A percentile compares a stretch with the other conserved stretches of the same genome.
Evolutionary conservation across 1,140 invertebrate species (phyloP).

Genomic region (Acromyrmex charruanus): DNA sequence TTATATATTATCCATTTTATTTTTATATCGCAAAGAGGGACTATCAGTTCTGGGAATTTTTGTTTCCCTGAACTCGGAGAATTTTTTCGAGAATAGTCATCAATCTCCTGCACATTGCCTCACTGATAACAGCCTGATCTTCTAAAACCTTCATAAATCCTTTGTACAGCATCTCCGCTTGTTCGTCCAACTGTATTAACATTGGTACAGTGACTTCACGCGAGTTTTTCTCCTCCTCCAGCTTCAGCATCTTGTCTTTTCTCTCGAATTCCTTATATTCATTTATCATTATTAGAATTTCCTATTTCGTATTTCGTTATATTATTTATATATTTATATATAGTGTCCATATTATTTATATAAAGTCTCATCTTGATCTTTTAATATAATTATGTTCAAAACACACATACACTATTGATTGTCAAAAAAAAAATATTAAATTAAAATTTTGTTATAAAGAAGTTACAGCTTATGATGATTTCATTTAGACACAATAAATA

Average conservation of each 20-base stretch:
- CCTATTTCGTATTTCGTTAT: neutral
- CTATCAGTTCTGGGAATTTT: conserved; percentile 30
- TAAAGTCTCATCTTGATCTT: neutral
- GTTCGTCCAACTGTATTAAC: conserved; percentile 14
- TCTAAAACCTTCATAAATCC: conserved; percentile 8
- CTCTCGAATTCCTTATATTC: conserved; percentile 66
- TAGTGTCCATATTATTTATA: conserved; percentile 5
- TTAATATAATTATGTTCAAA: neutral
- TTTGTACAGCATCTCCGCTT: neutral
- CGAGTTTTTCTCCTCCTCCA: conserved; percentile 56
- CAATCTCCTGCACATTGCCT: conserved; percentile 6
- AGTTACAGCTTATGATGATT: neutral
- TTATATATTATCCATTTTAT: neutral
- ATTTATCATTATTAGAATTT: conserved; percentile 17
- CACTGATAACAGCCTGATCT: conserved; percentile 27
- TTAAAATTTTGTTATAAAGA: neutral
- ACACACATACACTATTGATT: neutral
- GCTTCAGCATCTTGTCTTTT: conserved; percentile 76
- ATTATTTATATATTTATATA: neutral
- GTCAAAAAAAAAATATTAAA: neutral
- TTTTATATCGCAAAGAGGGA: neutral
- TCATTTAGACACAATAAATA: neutral
- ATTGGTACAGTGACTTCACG: neutral
- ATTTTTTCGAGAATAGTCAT: conserved; percentile 26
- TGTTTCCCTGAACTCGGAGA: neutral